Percentiles rank a stretch among this genome's conserved stretches.
Conservation (phyloP, 2,888 invertebrate genomes). For the Gortyna flavago region DNA sequence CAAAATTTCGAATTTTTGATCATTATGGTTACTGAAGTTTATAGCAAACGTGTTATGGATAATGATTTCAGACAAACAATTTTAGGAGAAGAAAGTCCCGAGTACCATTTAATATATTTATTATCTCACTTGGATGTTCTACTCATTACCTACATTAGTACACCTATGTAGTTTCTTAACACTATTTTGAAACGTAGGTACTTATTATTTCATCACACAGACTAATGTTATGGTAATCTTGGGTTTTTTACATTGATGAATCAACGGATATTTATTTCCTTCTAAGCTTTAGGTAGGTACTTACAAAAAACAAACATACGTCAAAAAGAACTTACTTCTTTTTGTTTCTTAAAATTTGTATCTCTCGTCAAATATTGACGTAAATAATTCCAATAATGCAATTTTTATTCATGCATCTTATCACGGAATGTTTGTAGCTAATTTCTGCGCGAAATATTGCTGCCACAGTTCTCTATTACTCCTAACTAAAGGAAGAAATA, state of each 20-base stretch:
- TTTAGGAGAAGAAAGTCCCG: too few species aligned
- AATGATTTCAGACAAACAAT: too few species aligned
- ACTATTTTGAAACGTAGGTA: neutral
- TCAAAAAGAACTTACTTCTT: neutral
- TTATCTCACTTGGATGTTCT: neutral
- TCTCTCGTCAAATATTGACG: slow-evolving; percentile 19
- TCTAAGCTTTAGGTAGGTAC: neutral
- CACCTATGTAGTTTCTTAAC: neutral
- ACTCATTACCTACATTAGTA: neutral
- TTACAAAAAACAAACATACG: slow-evolving; percentile 24
- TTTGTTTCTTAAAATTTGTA: slow-evolving; percentile 8
- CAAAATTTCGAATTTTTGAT: too few species aligned
- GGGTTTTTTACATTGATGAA: slow-evolving; percentile 17
- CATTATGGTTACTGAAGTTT: too few species aligned
- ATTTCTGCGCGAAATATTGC: slow-evolving; percentile 23
- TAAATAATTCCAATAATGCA: slow-evolving; percentile 3
- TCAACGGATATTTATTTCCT: slow-evolving; percentile 16
- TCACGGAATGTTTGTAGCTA: slow-evolving; percentile 39
- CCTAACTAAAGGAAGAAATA: slow-evolving; percentile 44
- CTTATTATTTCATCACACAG: slow-evolving; percentile 1
- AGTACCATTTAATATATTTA: slow-evolving; percentile 24
- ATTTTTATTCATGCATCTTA: neutral
- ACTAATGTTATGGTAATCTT: neutral
- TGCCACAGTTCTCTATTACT: slow-evolving; percentile 44
- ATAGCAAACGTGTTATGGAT: too few species aligned